A percentile compares a stretch with the other conserved stretches of the same genome.
Evolutionary conservation across 1,140 invertebrate genomes (phyloP).

Genomic region (Cyclina sinensis): DNA sequence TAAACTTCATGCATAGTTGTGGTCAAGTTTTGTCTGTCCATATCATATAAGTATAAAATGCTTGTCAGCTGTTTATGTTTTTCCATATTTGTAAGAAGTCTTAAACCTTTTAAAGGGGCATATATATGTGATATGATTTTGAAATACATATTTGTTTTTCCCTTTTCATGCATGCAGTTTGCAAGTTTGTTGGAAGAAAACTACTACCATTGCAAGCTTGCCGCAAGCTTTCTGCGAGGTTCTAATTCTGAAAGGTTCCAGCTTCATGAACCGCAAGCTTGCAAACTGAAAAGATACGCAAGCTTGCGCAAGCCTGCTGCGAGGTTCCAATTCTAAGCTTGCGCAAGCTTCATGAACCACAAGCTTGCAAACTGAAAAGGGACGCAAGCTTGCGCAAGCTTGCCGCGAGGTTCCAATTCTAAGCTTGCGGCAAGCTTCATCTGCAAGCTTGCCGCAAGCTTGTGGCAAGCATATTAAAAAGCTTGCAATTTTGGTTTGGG

Average conservation of each 20-base stretch:
- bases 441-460: slow-evolving; percentile 33
- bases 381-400: slow-evolving; percentile 47
- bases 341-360: neutral
- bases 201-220: neutral
- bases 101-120: no score
- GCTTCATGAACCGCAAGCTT: slow-evolving; percentile 27
- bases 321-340: neutral
- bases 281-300: neutral
- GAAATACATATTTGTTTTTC: no score
- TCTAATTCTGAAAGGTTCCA: neutral
- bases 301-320: slow-evolving; percentile 44
- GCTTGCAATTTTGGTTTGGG: slow-evolving; percentile 46
- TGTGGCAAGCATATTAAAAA: slow-evolving; percentile 36
- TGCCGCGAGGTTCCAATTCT: slow-evolving; percentile 49
- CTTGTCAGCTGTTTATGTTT: no score
- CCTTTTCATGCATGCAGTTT: no score
- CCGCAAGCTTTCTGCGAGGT: slow-evolving; percentile 16
- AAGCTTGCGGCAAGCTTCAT: slow-evolving; percentile 6
- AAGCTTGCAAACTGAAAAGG: no score
- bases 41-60: no score
- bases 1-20: no score
- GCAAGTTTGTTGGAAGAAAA: no score
- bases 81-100: no score
- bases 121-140: no score
- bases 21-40: no score